Percentiles rank a stretch among this genome's conserved stretches.
phyloP scores from a whole-genome alignment of 2,888 invertebrate species.

The Andrena flavipes region DNA sequence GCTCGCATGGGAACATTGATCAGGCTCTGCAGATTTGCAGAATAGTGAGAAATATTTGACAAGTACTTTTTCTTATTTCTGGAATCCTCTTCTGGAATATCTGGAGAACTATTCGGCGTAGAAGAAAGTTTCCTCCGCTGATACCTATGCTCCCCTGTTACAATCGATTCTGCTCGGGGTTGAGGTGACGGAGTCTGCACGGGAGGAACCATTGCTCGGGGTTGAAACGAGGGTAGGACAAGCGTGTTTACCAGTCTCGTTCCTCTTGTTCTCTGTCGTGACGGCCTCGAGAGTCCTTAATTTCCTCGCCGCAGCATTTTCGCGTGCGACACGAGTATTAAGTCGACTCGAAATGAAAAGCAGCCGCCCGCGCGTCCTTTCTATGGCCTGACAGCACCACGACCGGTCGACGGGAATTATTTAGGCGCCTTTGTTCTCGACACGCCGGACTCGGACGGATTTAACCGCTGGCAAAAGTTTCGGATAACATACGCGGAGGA shows the following conservation, averaged over 20 bases:
- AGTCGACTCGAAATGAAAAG: conserved; percentile 68
- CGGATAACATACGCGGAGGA: neutral
- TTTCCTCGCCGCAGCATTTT: conserved; percentile 71
- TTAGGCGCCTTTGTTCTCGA: conserved; percentile 44
- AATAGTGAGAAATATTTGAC: no score
- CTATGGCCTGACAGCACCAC: conserved; percentile 54
- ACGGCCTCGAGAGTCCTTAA: conserved; percentile 72
- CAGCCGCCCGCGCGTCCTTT: conserved; percentile 54
- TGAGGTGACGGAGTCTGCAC: conserved; percentile 28
- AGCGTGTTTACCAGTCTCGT: conserved; percentile 37
- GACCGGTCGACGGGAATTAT: conserved; percentile 61
- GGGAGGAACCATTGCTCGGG: conserved; percentile 40
- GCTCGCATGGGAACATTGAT: no score
- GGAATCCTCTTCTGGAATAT: no score
- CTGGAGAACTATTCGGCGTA: no score
- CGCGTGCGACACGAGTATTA: conserved; percentile 74
- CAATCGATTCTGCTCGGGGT: neutral
- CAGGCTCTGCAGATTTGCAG: no score
- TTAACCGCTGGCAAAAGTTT: conserved; percentile 1
- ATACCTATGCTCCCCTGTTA: no score
- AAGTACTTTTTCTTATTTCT: no score
- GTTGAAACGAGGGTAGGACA: conserved; percentile 59
- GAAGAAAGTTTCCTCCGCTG: no score
- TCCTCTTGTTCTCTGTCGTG: conserved; percentile 61
- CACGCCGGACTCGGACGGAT: neutral